phyloP scores from a whole-genome alignment of 2,113 vertebrate genomes.

The Climacteris rufus region DNA sequence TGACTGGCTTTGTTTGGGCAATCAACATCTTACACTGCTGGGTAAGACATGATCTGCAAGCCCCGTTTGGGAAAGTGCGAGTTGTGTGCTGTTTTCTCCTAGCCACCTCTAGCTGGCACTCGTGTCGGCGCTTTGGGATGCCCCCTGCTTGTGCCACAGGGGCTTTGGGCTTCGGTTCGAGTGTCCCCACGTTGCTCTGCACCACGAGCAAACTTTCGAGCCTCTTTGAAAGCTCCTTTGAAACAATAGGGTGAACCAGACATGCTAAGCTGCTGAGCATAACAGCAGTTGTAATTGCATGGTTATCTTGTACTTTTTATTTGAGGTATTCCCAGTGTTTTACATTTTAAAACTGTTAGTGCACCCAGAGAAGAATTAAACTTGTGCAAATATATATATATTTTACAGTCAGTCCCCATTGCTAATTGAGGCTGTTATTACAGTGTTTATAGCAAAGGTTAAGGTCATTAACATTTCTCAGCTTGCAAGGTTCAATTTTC shows the following conservation, averaged over 20 bases:
- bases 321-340: background rate
- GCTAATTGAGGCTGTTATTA: background rate
- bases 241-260: background rate
- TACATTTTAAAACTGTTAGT: background rate
- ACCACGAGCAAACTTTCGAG: background rate
- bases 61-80: background rate
- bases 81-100: background rate
- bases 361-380: background rate
- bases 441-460: background rate
- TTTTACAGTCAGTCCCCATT: background rate
- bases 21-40: background rate
- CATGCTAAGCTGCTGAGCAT: rapidly evolving
- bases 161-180: background rate
- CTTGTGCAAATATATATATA: too few relatives aligned
- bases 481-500: background rate
- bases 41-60: background rate
- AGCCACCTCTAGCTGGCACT: background rate
- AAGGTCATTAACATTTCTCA: background rate
- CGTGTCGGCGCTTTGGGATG: background rate
- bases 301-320: background rate
- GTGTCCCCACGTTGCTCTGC: too few relatives aligned
- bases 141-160: rapidly evolving
- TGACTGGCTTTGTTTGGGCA: background rate
- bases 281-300: rapidly evolving
- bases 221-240: background rate